Evolutionary conservation across 2,113 vertebrate genomes (phyloP).

Genomic region (Psammodynastes pulverulentus): DNA sequence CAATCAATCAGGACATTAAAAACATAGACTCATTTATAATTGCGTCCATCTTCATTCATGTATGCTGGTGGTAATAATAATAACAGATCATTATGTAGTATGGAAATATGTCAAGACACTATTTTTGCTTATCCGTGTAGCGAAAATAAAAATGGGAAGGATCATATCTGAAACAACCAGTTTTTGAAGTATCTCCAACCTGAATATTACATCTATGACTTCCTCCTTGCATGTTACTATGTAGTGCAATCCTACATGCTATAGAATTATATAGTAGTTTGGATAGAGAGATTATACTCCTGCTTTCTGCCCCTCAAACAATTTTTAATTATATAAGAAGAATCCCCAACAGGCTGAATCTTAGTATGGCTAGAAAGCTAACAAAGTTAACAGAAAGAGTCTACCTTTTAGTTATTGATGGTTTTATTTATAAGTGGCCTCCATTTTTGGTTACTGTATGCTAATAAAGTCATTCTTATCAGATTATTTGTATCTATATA

Average conservation of each 20-base stretch:
- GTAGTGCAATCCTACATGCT: neutral
- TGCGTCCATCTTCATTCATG: neutral
- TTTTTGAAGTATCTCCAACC: neutral
- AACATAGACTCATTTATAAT: neutral
- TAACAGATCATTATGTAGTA: neutral
- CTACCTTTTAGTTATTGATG: neutral
- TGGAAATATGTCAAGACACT: neutral
- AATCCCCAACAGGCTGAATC: neutral
- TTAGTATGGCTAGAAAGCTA: neutral
- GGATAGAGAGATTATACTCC: neutral
- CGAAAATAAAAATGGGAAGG: neutral
- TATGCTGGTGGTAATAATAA: neutral
- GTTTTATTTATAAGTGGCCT: neutral
- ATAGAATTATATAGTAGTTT: neutral
- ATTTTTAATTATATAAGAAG: neutral
- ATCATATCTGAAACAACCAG: neutral
- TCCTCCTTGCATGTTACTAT: neutral
- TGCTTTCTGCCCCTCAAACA: neutral
- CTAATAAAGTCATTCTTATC: neutral
- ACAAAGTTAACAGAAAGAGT: neutral
- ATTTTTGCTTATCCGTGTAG: neutral
- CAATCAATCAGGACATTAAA: neutral
- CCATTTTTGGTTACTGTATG: neutral
- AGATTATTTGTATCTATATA: neutral
- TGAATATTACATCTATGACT: neutral